Percentiles rank a stretch among this genome's conserved stretches.
phyloP scores from a whole-genome alignment of 2,113 vertebrate genomes.

The Heterocephalus glaber region DNA sequence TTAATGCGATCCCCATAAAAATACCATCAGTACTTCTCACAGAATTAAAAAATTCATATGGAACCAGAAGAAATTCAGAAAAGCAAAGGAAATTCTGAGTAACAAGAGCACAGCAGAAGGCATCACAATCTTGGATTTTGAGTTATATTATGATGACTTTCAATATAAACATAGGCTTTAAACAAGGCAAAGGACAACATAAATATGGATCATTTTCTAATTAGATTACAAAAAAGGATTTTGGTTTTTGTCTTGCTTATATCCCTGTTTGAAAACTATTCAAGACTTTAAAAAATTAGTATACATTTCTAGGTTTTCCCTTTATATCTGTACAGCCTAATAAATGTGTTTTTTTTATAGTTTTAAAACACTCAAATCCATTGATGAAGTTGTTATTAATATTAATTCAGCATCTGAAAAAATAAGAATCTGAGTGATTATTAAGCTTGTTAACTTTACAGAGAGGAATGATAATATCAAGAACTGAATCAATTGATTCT shows the following conservation, averaged over 20 bases:
- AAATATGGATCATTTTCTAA: neutral
- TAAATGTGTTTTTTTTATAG: neutral
- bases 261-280: neutral
- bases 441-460: too few relatives aligned
- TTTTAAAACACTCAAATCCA: neutral
- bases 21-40: too few relatives aligned
- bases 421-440: neutral
- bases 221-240: neutral
- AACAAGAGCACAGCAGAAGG: too few relatives aligned
- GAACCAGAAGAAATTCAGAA: too few relatives aligned
- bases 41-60: too few relatives aligned
- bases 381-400: neutral
- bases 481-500: too few relatives aligned
- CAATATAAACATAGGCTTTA: too few relatives aligned
- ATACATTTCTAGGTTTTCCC: neutral
- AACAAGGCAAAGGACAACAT: too few relatives aligned
- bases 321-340: neutral
- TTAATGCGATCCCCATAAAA: too few relatives aligned
- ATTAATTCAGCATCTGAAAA: neutral
- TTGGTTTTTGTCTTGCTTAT: neutral
- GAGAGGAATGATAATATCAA: neutral
- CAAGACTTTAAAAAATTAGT: neutral
- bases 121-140: too few relatives aligned
- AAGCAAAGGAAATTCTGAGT: too few relatives aligned
- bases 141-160: too few relatives aligned